Base-by-base conservation (phyloP, 2,113 vertebrate species). In the Gulo gulo region DNA sequence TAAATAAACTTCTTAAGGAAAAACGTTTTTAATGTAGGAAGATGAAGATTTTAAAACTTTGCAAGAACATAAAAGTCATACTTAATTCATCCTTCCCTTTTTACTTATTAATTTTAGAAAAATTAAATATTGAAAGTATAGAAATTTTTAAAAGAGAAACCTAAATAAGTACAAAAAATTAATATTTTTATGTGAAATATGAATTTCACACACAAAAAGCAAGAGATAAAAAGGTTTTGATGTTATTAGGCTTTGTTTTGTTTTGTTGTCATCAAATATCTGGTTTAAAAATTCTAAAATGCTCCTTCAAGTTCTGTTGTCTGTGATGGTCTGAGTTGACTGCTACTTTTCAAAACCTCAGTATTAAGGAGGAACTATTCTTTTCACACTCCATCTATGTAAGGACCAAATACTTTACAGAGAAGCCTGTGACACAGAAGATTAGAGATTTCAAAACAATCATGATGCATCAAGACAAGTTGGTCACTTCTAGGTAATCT, bases 41-140 rank as follows among this genome's bases (percentile, higher is more conserved):
- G n/a, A 76, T 92, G 81, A 90, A 71, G 11, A 86, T 61, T 84
- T 74, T 76, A 91, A 92, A 88, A 59, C 93, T 67, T 95, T 39
- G 0, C 4, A 87, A 55, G 36, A 88, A 52, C 10, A n/a, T 61
- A 84, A 97, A 88, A 34, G 85, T 52, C 16, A 26, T 59, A 76
- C 12, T 67, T 92, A 82, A 86, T 78, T 69, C 10, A 71, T 63
- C 2, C 21, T 76, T 80, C 67, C 2, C 20, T 57, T 45, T 95
- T 80, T 73, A 81, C 8, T 78, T 86, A 81, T 34, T 73, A 83
- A 67, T 91, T 88, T 73, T 89, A 95, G 82, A 86, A 95, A 94
- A 95, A 88, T 61, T 88, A 88, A 82, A 85, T 59, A 39, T 20
- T 91, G 39, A 78, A 71, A 81, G 31, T 47, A 87, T 24, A 67